Conservation (phyloP, 2,888 invertebrate species). For the Pegoplata infirma region DNA sequence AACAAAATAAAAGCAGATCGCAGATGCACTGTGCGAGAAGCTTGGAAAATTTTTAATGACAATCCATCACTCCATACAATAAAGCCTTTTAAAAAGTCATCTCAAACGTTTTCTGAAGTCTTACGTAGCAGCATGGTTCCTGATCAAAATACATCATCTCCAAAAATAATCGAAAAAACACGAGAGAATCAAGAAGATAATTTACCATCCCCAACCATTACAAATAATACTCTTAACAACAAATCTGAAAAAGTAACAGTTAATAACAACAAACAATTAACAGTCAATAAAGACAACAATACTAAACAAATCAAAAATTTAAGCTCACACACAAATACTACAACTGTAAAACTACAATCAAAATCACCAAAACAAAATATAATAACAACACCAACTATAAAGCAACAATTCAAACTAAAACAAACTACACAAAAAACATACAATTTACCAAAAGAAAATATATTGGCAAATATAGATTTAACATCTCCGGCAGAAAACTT, state of each 20-base stretch:
- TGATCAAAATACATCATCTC: too few relatives aligned
- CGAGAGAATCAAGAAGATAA: background rate
- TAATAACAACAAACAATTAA: background rate
- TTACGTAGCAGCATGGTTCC: background rate
- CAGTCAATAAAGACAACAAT: background rate
- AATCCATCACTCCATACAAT: background rate
- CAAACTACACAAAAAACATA: background rate
- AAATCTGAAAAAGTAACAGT: background rate
- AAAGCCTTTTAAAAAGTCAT: background rate
- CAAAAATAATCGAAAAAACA: background rate
- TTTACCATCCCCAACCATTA: background rate
- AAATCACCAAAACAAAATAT: background rate
- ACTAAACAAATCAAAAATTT: too few relatives aligned
- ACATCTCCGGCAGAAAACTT: background rate
- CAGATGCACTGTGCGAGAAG: background rate
- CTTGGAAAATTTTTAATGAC: background rate
- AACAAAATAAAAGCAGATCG: constrained; percentile 1
- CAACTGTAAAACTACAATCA: background rate
- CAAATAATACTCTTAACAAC: background rate
- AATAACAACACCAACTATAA: background rate
- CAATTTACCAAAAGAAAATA: too few relatives aligned
- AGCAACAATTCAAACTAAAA: background rate
- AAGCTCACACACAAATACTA: too few relatives aligned
- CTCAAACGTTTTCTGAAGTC: background rate
- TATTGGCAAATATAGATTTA: too few relatives aligned